phyloP scores from a whole-genome alignment of 2,113 vertebrate genomes.

The Rhinolophus ferrumequinum region DNA sequence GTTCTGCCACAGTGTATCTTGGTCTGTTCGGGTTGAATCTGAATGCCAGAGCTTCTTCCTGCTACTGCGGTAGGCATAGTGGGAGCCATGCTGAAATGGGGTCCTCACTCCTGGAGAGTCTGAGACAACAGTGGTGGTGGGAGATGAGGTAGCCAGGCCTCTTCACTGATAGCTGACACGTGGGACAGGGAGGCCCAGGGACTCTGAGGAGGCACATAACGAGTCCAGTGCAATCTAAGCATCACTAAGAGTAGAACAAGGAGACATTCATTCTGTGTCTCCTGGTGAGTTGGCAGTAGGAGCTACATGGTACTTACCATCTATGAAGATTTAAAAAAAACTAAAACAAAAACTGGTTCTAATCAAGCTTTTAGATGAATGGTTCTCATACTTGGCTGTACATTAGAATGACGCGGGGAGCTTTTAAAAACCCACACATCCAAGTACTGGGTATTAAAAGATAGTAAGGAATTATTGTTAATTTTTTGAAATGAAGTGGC shows the following conservation, averaged over 20 bases:
- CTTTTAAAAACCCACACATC: background rate
- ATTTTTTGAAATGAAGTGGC: background rate
- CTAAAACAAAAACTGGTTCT: background rate
- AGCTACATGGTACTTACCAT: background rate
- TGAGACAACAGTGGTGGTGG: background rate
- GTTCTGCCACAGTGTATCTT: background rate
- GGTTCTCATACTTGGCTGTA: background rate
- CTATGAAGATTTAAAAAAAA: background rate
- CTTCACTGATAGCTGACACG: background rate
- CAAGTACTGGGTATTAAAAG: background rate
- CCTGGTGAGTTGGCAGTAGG: background rate
- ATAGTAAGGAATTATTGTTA: background rate
- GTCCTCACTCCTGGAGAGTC: background rate
- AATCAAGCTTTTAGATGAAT: background rate
- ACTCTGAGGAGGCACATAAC: background rate
- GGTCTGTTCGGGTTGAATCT: background rate
- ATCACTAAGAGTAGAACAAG: background rate
- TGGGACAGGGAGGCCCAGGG: background rate
- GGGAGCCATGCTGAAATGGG: background rate
- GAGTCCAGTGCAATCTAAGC: background rate
- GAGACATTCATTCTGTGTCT: background rate
- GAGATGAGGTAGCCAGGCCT: background rate
- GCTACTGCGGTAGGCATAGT: background rate
- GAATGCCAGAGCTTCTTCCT: background rate
- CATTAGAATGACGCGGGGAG: background rate